A percentile compares a stretch with the other conserved stretches of the same genome.
Conservation (phyloP, 2,888 invertebrate genomes). For the Homarus gammarus region DNA sequence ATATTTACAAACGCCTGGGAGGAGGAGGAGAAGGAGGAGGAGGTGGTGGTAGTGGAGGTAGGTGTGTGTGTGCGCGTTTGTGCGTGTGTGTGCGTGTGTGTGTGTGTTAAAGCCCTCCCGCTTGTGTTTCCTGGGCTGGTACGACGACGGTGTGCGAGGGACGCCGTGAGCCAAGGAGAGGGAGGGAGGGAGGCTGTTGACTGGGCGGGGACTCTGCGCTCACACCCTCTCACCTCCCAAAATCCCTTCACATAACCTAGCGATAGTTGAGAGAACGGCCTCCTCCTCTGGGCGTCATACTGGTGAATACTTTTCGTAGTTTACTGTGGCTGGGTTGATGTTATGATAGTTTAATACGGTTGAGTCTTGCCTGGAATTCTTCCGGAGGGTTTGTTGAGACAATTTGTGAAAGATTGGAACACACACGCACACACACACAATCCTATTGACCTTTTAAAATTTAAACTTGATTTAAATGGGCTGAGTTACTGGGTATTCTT, state of each 20-base stretch:
- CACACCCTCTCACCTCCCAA: conserved; percentile 24
- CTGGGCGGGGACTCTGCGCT: conserved; percentile 60
- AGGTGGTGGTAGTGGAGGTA: background rate
- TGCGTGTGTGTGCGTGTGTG: conserved; percentile 26
- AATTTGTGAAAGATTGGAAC: too few relatives aligned
- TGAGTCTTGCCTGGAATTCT: too few relatives aligned
- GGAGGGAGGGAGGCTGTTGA: conserved; percentile 15
- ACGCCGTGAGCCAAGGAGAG: conserved; percentile 19
- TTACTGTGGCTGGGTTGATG: background rate
- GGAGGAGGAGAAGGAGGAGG: background rate
- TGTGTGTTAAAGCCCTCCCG: conserved; percentile 20
- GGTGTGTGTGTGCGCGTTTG: conserved; percentile 21
- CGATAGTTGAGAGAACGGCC: background rate
- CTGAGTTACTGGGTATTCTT: background rate
- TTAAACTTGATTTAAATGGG: background rate
- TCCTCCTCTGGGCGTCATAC: background rate
- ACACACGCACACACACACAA: too few relatives aligned
- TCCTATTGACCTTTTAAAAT: background rate
- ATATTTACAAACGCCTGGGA: conserved; percentile 43
- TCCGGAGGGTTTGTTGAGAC: background rate
- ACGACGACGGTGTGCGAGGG: conserved; percentile 32
- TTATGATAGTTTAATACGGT: background rate
- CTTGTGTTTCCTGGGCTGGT: conserved; percentile 28
- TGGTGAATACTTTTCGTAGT: background rate
- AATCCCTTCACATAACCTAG: conserved; percentile 2